Conservation (phyloP, 64 coral and sea anemone species). For the Montipora cactus region DNA sequence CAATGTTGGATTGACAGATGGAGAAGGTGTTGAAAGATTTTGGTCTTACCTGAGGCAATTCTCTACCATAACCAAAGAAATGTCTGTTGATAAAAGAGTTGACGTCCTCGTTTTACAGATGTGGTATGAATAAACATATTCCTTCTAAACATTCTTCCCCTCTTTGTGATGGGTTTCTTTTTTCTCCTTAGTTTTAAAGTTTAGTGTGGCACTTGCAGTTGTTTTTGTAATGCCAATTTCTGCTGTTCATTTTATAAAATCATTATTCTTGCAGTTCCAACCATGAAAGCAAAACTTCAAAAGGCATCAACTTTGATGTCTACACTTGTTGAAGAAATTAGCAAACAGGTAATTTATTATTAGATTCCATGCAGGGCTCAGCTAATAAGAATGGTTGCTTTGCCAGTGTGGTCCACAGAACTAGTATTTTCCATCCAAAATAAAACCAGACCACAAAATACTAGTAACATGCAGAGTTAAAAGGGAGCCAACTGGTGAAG, state of each 20-base stretch:
- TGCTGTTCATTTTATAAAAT: background rate
- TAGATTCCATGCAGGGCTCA: background rate
- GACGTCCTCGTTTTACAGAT: too few relatives aligned
- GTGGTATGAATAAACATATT: too few relatives aligned
- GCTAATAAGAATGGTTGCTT: conserved; percentile 4
- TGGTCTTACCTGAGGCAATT: too few relatives aligned
- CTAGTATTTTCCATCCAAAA: background rate
- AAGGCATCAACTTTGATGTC: background rate
- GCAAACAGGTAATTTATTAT: background rate
- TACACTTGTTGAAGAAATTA: conserved; percentile 2
- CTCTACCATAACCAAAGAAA: too few relatives aligned
- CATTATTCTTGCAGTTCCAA: background rate
- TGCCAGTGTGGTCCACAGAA: conserved; percentile 1
- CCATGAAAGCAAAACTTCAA: background rate
- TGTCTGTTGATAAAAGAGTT: too few relatives aligned
- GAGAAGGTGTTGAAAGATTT: background rate
- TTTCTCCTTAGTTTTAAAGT: too few relatives aligned
- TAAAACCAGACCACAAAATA: background rate
- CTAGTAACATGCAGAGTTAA: background rate
- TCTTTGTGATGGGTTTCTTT: too few relatives aligned
- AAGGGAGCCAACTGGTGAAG: background rate
- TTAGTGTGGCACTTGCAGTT: background rate
- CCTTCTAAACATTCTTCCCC: too few relatives aligned
- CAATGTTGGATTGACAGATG: background rate
- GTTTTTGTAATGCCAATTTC: background rate